A percentile compares a stretch with the other conserved stretches of the same genome.
phyloP scores from a whole-genome alignment of 2,113 vertebrate species.

The Chaetodon trifascialis region DNA sequence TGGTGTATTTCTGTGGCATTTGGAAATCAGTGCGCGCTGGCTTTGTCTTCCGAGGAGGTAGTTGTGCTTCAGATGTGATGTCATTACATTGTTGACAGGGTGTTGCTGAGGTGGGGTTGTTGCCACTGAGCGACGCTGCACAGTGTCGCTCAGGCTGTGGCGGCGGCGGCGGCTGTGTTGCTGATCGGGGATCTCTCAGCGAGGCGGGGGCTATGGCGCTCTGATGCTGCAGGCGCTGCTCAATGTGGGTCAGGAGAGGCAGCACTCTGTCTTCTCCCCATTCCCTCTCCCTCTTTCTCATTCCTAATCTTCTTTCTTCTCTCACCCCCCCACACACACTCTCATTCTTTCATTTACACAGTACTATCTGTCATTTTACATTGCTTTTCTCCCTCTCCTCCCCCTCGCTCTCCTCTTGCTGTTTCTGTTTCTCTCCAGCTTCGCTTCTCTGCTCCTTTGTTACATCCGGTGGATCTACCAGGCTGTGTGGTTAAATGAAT shows the following conservation, averaged over 20 bases:
- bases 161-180: conserved; percentile 55
- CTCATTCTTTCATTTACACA: conserved; percentile 41
- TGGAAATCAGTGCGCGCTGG: conserved; percentile 43
- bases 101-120: conserved; percentile 79
- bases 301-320: conserved; percentile 56
- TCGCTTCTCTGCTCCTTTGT: conserved; percentile 70
- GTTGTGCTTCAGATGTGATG: conserved; percentile 72
- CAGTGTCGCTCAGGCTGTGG: conserved; percentile 67
- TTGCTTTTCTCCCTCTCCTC: conserved; percentile 41
- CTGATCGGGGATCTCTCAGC: conserved; percentile 67
- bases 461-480: conserved; percentile 59
- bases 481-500: conserved; percentile 42
- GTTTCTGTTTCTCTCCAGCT: conserved; percentile 53
- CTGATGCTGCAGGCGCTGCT: conserved; percentile 81
- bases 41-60: conserved; percentile 61
- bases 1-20: conserved; percentile 13
- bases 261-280: conserved; percentile 69
- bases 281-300: conserved; percentile 48
- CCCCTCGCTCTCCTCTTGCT: conserved; percentile 28
- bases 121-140: conserved; percentile 70
- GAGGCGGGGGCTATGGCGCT: conserved; percentile 76
- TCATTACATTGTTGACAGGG: conserved; percentile 73
- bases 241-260: conserved; percentile 86
- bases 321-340: neutral
- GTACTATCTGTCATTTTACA: conserved; percentile 47